Base-by-base conservation (phyloP, 2,113 vertebrate species). In the Chunga burmeisteri region DNA sequence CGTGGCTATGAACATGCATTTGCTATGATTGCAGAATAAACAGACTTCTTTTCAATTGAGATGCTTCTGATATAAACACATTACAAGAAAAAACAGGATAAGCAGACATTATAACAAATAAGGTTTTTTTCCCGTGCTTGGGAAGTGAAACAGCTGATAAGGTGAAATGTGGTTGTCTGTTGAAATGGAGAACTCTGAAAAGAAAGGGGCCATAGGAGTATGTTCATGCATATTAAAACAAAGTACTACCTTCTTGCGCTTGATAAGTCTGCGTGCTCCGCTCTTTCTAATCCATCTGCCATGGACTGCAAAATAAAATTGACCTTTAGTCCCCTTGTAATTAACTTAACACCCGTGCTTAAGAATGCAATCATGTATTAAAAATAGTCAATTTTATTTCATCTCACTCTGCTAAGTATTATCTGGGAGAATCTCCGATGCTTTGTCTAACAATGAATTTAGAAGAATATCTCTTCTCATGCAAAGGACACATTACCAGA, bases 401-500 rank as follows among this genome's bases (percentile, higher is more conserved):
- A 42, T 88, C 71, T 94, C 49, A 52, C 52, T 40, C 9, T 81
- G 47, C 36, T 77, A 65, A 73, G 56, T 53, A 70, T 58, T 75
- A 82, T 78, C 88, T 92, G 83, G 73, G 53, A 94, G 81, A 91
- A 71, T 97, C 67, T 83, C 56, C 75, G 67, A 66, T 2, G 7
- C 29, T 90, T 93, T 92, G 46, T 42, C n/a, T 78, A 74, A 46
- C 50, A 89, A 67, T 59, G 75, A 84, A 89, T 92, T 96, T 93
- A 84, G 67, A 77, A 94, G 26, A 67, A 30, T 90, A 55, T 86
- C 63, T 80, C 21, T 70, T 81, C 42, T 71, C 81, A 91, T 87
- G 56, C 96, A 90, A 95, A 97, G 79, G 47, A 72, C 90, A 44
- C 71, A 81, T 96, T 94, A 79, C 82, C 70, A 90, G 62, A 34